Conservation (phyloP, 2,888 invertebrate genomes). For the Acleris cristana region DNA sequence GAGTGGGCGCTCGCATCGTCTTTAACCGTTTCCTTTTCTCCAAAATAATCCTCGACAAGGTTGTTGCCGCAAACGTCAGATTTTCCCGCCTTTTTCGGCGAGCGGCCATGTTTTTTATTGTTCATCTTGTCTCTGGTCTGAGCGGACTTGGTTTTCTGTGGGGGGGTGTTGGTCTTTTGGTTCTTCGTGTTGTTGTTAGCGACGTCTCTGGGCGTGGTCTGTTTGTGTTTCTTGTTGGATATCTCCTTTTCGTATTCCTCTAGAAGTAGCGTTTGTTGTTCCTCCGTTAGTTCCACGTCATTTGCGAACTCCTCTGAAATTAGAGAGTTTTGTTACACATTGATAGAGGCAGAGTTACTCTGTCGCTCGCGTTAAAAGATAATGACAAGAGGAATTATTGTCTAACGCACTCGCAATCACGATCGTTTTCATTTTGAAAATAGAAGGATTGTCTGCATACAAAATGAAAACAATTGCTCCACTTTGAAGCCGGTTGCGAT, state of each 20-base stretch:
- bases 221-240: constrained; percentile 68
- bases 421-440: no score
- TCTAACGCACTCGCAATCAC: no score
- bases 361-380: no score
- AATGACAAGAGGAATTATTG: no score
- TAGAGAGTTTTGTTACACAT: constrained; percentile 4
- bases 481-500: no score
- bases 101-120: constrained; percentile 55
- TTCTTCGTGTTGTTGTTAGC: constrained; percentile 65
- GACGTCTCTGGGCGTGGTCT: constrained; percentile 58
- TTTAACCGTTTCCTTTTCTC: constrained; percentile 67
- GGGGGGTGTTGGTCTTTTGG: constrained; percentile 52
- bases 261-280: constrained; percentile 86
- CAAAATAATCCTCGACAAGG: constrained; percentile 82
- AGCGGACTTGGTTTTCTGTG: constrained; percentile 48
- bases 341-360: no score
- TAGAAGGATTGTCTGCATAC: no score
- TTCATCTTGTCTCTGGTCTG: constrained; percentile 62
- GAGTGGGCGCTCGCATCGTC: constrained; percentile 80
- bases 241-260: constrained; percentile 88
- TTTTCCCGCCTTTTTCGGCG: constrained; percentile 66
- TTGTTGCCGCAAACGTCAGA: constrained; percentile 76
- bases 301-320: constrained; percentile 85
- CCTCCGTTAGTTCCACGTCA: constrained; percentile 87
- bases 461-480: no score